Percentiles rank a stretch among this genome's conserved stretches.
Conservation (phyloP, 2,888 invertebrate species). For the Endomychus coccineus region DNA sequence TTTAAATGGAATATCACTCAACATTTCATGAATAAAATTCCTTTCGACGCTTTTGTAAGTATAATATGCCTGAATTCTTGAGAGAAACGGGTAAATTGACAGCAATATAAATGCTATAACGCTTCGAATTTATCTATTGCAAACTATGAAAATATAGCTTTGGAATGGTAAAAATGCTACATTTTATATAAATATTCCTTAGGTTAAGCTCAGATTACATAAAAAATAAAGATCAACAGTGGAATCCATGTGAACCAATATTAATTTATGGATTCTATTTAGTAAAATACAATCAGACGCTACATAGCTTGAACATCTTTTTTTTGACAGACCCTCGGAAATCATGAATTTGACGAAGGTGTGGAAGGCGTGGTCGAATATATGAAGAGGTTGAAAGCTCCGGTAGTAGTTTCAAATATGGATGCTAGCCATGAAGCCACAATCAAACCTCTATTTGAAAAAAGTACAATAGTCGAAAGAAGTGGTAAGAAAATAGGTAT, state of each 20-base stretch:
- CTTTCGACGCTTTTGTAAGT: constrained; percentile 67
- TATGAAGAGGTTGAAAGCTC: constrained; percentile 53
- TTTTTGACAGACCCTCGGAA: too few species aligned
- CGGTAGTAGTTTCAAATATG: constrained; percentile 69
- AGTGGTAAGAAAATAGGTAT: constrained; percentile 64
- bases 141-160: too few species aligned
- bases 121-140: too few species aligned
- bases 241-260: too few species aligned
- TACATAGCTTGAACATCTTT: too few species aligned
- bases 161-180: too few species aligned
- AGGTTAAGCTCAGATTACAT: too few species aligned
- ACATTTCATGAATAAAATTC: constrained; percentile 63
- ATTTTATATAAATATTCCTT: too few species aligned
- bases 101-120: too few species aligned
- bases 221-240: too few species aligned
- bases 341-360: constrained; percentile 75
- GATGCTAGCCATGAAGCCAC: constrained; percentile 60
- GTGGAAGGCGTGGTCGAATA: constrained; percentile 66
- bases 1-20: constrained; percentile 64
- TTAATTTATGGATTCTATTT: too few species aligned
- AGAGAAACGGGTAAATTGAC: neutral
- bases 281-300: too few species aligned
- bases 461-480: constrained; percentile 56
- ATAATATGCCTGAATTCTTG: neutral
- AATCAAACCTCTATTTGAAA: constrained; percentile 53